Base-by-base conservation (phyloP, 2,888 invertebrate species). In the Leptinotarsa peninsularis region DNA sequence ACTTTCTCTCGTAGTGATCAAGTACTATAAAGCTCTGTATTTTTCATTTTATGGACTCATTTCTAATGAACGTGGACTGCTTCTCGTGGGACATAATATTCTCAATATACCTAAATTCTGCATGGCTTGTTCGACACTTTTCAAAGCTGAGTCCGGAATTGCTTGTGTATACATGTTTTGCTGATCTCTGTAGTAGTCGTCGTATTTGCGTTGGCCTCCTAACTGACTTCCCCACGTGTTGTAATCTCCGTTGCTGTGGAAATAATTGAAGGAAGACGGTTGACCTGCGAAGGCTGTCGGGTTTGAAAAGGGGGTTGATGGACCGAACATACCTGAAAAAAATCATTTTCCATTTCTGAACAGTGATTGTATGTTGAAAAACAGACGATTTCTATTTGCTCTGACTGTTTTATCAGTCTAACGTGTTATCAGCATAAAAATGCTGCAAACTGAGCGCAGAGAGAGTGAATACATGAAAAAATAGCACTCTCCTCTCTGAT, bases 181-280 rank as follows among this genome's bases (percentile, higher is more conserved):
- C 75, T 87, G 88, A 78, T 88, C 88, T 77, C 87, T 84, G 85
- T 93, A 92, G 87, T 96, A 96, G 84, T 96, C 96, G 88, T 96
- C 95, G 88, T 96, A 95, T 83, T 92, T 92, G 80, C 92, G 90
- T 84, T 90, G 91, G 84, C 90, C 91, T 78, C 84, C 87, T 87
- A 91, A 88, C 87, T 92, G 92, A 82, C 94, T 94, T 76, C 92
- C 92, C 95, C 95, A 95, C 52, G 95, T 94, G 83, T 93, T 94
- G 89, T 95, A 96, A 88, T 96, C 96, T 82, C 95, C 94, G 88
- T 94, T 95, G 84, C 95, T 94, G 86, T 94, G 95, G 88, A 94
- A 95, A 89, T 95, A 96, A 88, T 94, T 94, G 91, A 95, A 95
- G 72, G 92, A 91, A 74, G 92, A 91, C 71, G 93, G 94, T 86